Percentiles rank a stretch among this genome's conserved stretches.
These are phyloP conservation scores for Drosophila ficusphila DNA, from an alignment of 1,140 invertebrate genomes.

Conservation along the genomic window DNA sequence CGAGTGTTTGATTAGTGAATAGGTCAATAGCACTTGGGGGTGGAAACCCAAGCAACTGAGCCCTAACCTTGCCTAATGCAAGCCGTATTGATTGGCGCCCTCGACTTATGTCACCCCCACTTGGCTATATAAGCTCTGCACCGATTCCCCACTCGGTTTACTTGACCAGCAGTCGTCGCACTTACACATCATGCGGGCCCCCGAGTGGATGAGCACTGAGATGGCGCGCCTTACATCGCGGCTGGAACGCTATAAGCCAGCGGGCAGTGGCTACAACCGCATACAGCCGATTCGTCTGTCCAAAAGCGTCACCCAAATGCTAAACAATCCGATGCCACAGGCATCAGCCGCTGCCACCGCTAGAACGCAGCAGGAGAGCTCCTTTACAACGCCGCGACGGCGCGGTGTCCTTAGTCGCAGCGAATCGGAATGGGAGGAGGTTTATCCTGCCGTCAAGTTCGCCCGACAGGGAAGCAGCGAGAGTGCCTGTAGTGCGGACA, in stretches of 20 bases:
- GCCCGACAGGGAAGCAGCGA: conserved; percentile 53
- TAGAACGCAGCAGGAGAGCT: conserved; percentile 41
- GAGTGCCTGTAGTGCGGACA: conserved; percentile 43
- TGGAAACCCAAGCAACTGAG: conserved; percentile 46
- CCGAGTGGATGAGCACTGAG: conserved; percentile 78
- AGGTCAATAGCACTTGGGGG: conserved; percentile 58
- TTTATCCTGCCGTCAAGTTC: conserved; percentile 72
- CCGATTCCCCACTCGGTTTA: conserved; percentile 46
- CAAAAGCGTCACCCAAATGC: conserved; percentile 80
- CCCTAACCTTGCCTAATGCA: conserved; percentile 47
- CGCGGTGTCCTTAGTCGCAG: conserved; percentile 76
- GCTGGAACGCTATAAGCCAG: conserved; percentile 75
- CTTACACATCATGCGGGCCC: conserved; percentile 60
- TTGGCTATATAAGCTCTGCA: conserved; percentile 56
- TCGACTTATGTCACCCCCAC: conserved; percentile 42
- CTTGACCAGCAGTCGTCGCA: conserved; percentile 26
- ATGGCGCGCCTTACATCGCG: conserved; percentile 70
- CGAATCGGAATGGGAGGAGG: conserved; percentile 75
- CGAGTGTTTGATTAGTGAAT: conserved; percentile 52
- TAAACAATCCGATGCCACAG: conserved; percentile 73
- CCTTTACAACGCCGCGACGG: conserved; percentile 40
- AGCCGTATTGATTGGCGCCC: conserved; percentile 56
- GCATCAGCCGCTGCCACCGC: conserved; percentile 1
- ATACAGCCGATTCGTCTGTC: conserved; percentile 77
- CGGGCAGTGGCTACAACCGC: conserved; percentile 73